These are phyloP conservation scores for Gibbula magus DNA, from an alignment of 2,888 invertebrate species.

Conservation along the genomic window DNA sequence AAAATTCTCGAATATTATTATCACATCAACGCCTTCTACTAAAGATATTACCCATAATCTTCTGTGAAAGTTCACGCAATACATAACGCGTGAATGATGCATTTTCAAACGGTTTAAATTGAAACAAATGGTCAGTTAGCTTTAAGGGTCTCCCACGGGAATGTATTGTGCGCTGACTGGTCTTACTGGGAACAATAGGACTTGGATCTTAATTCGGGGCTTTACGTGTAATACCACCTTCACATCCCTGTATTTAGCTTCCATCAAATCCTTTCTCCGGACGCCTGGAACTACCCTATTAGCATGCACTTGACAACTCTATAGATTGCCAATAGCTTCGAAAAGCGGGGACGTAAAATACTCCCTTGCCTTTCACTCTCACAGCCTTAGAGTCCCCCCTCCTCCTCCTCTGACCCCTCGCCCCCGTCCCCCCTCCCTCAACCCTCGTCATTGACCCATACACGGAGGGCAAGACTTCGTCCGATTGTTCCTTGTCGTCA, in stretches of 20 bases:
- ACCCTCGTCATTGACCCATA: neutral
- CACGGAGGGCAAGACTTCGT: neutral
- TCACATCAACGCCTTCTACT: too few relatives aligned
- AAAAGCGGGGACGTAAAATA: neutral
- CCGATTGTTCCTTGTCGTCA: slow-evolving; percentile 15
- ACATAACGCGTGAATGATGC: neutral
- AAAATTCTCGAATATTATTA: too few relatives aligned
- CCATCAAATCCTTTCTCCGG: slow-evolving; percentile 11
- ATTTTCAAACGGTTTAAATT: neutral
- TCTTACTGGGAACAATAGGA: neutral
- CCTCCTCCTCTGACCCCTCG: neutral
- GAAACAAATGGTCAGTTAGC: neutral
- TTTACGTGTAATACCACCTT: neutral
- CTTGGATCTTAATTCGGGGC: slow-evolving; percentile 10
- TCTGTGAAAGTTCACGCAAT: too few relatives aligned
- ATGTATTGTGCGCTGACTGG: neutral
- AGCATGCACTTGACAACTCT: slow-evolving; percentile 15
- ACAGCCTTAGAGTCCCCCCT: neutral
- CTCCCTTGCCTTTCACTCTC: neutral
- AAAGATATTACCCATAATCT: too few relatives aligned
- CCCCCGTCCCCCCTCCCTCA: neutral
- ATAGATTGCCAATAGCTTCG: neutral
- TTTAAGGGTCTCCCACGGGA: neutral
- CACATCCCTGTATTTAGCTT: neutral
- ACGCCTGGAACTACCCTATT: slow-evolving; percentile 8